A percentile compares a stretch with the other conserved stretches of the same genome.
Conservation (phyloP, 2,113 vertebrate genomes). For the Oncorhynchus mykiss region DNA sequence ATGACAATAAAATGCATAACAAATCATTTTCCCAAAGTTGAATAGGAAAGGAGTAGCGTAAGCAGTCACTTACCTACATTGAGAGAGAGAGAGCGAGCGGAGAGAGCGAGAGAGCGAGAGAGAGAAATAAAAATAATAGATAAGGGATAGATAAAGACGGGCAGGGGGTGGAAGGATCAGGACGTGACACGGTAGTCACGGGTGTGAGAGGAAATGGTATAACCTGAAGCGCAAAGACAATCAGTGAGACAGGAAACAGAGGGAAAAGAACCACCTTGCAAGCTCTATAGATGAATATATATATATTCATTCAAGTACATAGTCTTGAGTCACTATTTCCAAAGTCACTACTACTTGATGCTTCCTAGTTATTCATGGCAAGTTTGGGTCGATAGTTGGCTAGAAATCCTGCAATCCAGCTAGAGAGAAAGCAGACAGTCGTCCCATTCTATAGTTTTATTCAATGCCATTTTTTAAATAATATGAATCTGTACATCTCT, state of each 20-base stretch:
- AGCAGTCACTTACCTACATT: not conserved
- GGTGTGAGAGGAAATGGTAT: no score
- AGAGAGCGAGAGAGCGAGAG: not conserved
- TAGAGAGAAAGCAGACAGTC: not conserved
- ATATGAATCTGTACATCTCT: constrained; percentile 69
- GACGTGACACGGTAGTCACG: no score
- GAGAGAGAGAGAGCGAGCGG: not conserved
- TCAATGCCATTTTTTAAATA: constrained; percentile 71
- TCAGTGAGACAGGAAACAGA: not conserved
- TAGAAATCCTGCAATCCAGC: not conserved
- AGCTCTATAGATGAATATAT: no score
- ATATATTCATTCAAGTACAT: no score
- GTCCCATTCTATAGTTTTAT: constrained; percentile 66
- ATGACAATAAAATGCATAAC: not conserved
- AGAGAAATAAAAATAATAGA: not conserved
- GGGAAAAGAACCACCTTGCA: not conserved
- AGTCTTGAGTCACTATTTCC: no score
- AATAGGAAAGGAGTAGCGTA: no score
- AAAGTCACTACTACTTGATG: not conserved
- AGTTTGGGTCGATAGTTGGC: not conserved
- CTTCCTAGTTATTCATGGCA: not conserved
- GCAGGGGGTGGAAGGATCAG: constrained; percentile 36
- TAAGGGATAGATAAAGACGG: not conserved
- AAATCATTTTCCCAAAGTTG: not conserved
- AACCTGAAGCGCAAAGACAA: no score